Conservation (phyloP, 37 sponge, comb jelly and placozoan species). For the Ianthella basta region DNA sequence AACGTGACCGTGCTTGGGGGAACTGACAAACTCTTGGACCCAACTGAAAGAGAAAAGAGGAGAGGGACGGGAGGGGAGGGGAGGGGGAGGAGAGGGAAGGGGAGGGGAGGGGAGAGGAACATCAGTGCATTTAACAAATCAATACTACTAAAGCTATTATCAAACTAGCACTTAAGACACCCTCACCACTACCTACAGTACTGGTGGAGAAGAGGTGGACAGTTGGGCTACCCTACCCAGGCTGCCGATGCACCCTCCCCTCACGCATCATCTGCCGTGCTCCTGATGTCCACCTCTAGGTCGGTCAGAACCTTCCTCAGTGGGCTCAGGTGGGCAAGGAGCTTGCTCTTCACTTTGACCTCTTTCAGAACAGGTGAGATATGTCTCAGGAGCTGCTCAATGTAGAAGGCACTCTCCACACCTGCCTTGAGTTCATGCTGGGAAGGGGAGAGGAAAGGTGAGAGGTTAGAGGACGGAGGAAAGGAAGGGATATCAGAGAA, state of each 20-base stretch:
- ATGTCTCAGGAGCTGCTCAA: conserved; percentile 80
- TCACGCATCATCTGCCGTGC: conserved; percentile 59
- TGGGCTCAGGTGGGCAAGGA: conserved; percentile 66
- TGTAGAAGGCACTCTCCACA: conserved; percentile 67
- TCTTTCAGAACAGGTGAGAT: conserved; percentile 71
- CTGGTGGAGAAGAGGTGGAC: too few relatives aligned
- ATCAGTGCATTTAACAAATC: not conserved
- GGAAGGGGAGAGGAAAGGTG: not conserved
- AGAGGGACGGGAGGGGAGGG: too few relatives aligned
- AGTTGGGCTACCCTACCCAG: not conserved
- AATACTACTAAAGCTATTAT: not conserved
- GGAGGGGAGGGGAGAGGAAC: not conserved
- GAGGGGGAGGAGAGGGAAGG: not conserved
- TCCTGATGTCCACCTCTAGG: conserved; percentile 86
- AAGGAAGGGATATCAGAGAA: too few relatives aligned
- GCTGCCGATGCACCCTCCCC: too few relatives aligned
- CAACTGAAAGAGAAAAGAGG: conserved; percentile 41
- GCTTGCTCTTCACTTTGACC: conserved; percentile 64
- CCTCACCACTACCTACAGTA: not conserved
- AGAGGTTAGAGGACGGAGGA: not conserved
- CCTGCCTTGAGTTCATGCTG: conserved; percentile 73
- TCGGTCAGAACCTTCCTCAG: conserved; percentile 59
- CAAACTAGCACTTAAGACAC: too few relatives aligned
- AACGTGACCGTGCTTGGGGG: conserved; percentile 81
- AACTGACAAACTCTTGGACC: conserved; percentile 69